Base-by-base conservation (phyloP, 2,797 vertebrate genomes). In the Melanotaenia boesemani region DNA sequence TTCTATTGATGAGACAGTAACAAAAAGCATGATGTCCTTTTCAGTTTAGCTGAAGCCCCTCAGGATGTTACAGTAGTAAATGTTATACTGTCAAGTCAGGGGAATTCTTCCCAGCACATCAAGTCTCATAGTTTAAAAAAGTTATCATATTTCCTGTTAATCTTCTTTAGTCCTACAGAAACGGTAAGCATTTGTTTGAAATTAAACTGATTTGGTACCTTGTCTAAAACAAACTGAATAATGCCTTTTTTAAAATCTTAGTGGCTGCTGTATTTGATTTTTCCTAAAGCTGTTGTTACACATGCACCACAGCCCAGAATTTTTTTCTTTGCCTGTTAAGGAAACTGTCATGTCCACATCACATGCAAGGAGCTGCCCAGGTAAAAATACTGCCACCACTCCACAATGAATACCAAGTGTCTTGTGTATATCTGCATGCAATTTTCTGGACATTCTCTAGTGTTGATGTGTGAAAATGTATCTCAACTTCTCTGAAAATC, bases 101-200 rank as follows among this genome's bases (percentile, higher is more conserved):
- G 52, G 74, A 70, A 67, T 74, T 82, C 74, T 84, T 70, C 69
- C 72, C 70, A 70, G 68, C 58, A 63, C 72, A 80, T 77, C 46
- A 26, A 60, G 60, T 74, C 20, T 75, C 63, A 76, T 60, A 37
- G 79, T 66, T 74, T 76, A 75, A 67, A 34, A 20, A 70, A 63
- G 20, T 1, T 26, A 32, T 74, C 76, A 77, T 62, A 30, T 39
- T 74, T 70, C 11, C 62, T 79, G 50, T 55, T 69, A 32, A 69
- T 72, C 76, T 46, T 46, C 8, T 48, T 46, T 5, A 46, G 8
- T 60, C 60, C 60, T 55, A 30, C 61, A 76, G 22, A 81, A 80
- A 73, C 30, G 37, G 79, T 81, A 79, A 67, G 50, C n/a, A 26
- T 72, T 48, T 12, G 76, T 65, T 71, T 82, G 77, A 41, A 80